A percentile compares a stretch with the other conserved stretches of the same genome.
These are phyloP conservation scores for Ptychodera flava DNA, from an alignment of 35 echinoderm and acorn worm species.

Conservation along the genomic window DNA sequence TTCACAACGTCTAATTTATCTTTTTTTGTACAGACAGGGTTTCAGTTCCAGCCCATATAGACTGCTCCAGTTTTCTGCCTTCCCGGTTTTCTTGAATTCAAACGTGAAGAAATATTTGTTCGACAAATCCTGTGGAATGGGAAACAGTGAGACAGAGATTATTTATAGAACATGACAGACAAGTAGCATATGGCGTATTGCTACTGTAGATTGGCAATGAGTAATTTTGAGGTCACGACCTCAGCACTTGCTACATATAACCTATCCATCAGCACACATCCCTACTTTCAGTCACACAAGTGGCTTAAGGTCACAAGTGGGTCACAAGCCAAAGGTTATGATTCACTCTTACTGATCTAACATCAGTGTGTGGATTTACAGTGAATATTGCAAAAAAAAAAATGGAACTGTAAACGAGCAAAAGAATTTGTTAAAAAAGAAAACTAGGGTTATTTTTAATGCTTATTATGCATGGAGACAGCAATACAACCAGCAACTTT, in stretches of 20 bases:
- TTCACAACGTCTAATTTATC: too few relatives aligned
- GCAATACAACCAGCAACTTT: too few relatives aligned
- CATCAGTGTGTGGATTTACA: too few relatives aligned
- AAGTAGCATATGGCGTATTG: not conserved
- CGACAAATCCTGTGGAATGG: constrained; percentile 48
- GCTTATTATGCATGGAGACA: too few relatives aligned
- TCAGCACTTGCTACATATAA: not conserved
- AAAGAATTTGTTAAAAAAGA: too few relatives aligned
- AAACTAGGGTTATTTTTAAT: too few relatives aligned
- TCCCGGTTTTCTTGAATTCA: constrained; percentile 50
- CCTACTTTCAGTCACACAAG: not conserved
- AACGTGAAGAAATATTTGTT: constrained; percentile 81
- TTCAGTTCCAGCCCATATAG: constrained; percentile 38
- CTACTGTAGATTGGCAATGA: not conserved
- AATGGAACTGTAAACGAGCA: not conserved
- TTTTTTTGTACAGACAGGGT: constrained; percentile 71
- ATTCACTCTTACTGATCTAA: too few relatives aligned
- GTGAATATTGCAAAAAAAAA: not conserved
- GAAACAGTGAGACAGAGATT: not conserved
- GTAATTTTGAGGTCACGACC: not conserved
- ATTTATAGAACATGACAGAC: not conserved
- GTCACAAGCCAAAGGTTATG: too few relatives aligned
- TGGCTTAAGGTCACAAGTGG: not conserved
- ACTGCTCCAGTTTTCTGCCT: constrained; percentile 9
- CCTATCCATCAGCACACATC: not conserved